Evolutionary conservation across 2,888 invertebrate genomes (phyloP).

Genomic region (Trachelus troglodyta): DNA sequence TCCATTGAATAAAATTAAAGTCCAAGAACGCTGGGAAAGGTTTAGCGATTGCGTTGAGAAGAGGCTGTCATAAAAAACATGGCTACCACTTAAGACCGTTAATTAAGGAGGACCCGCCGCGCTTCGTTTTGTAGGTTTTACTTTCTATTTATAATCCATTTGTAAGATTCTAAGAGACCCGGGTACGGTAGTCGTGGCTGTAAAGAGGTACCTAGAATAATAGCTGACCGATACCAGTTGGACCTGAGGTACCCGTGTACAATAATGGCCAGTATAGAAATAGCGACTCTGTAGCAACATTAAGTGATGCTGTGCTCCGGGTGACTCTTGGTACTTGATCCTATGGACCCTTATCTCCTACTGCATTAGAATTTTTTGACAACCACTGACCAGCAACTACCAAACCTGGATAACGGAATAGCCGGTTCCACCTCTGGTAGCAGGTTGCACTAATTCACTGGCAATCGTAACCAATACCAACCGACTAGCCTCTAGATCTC

Average conservation of each 20-base stretch:
- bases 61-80: constrained; percentile 15
- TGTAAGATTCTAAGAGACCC: neutral
- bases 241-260: neutral
- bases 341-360: neutral
- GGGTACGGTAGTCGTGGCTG: neutral
- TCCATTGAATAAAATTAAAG: constrained; percentile 18
- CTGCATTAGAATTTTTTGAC: neutral
- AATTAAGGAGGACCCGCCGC: constrained; percentile 17
- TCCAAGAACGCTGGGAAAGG: constrained; percentile 11
- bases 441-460: neutral
- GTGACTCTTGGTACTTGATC: neutral
- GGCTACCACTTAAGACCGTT: constrained; percentile 13
- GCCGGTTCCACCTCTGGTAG: neutral
- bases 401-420: neutral
- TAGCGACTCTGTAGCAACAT: neutral
- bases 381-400: neutral
- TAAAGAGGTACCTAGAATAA: neutral
- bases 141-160: constrained; percentile 25
- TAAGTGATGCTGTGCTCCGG: too few relatives aligned
- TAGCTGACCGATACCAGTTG: neutral
- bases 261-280: neutral
- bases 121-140: constrained; percentile 20
- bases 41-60: constrained; percentile 10
- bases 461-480: neutral
- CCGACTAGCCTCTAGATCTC: neutral